Evolutionary conservation across 2,113 vertebrate species (phyloP), one percentile per base, ranked within the genome.

Genomic region (Nestor notabilis): DNA sequence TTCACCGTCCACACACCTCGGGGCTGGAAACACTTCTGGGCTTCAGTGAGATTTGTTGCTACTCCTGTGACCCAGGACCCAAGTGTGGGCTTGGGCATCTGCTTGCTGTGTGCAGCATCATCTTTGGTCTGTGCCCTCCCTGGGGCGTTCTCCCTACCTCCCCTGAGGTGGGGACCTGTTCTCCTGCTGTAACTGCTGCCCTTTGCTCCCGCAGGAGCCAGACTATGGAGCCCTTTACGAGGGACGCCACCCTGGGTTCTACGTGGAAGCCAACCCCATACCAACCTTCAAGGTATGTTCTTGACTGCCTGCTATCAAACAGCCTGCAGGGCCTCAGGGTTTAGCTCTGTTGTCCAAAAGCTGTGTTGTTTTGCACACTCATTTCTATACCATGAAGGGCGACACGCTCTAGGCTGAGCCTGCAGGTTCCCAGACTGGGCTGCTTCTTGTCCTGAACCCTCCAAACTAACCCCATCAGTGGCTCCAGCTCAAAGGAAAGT

Each of bases 181-280:
- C 29, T 68, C 13, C 44, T 52, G 53, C 50, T 29, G 17, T 79
- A 61, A 33, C 39, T n/a, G 50, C 55, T 68, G 43, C 43, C 63
- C 60, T 85, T 92, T 89, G 83, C 41, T 93, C 94, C 60, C 33
- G 44, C 90, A 99, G 99, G 99, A 99, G 95, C 99, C 99, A 0
- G 99, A 99, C 96, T 99, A 99, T 1, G 99, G 99, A 66, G 99
- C 99, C 33, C 96, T 99, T 35, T 99, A 99, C 0, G 99, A 99
- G 95, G 99, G 99, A 53, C 98, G 99, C 37, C 99, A 99, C 93
- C 99, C 99, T 0, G 99, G 99, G 28, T 99, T 99, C 97, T 99
- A 99, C 1, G 99, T 99, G 95, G 99, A 99, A 92, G 99, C 99
- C 88, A 99, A 99, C 96, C 99, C 99, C 74, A 99, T 99, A 99